These are phyloP conservation scores for Chrysogorgia sp. DNA, from an alignment of 92 coral and sea anemone genomes.

Conservation along the genomic window DNA sequence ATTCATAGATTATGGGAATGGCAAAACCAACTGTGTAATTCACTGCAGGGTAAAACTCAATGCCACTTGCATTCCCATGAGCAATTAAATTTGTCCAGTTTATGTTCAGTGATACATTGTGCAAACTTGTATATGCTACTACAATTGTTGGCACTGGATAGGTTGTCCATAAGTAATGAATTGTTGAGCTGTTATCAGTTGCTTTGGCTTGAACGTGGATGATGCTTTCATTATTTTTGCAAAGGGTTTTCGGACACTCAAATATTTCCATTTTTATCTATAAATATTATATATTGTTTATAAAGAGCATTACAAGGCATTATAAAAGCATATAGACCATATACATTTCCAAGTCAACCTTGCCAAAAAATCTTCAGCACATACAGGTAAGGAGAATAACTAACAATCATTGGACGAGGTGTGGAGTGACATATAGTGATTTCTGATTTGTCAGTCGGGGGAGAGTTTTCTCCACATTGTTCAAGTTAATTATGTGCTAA, in stretches of 20 bases:
- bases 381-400: too few species aligned
- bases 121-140: conserved; percentile 66
- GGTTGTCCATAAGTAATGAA: conserved; percentile 88
- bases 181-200: conserved; percentile 58
- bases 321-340: too few species aligned
- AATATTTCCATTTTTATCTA: neutral
- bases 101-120: conserved; percentile 1
- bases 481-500: too few species aligned
- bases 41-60: conserved; percentile 48
- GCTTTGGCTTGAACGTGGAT: conserved; percentile 64
- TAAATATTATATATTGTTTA: neutral
- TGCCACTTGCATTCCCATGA: conserved; percentile 5
- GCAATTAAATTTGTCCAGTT: conserved; percentile 34
- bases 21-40: conserved; percentile 72
- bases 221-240: conserved; percentile 18
- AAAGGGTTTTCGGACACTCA: neutral
- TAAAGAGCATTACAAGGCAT: too few species aligned
- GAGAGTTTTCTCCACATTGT: too few species aligned
- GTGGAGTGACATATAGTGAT: too few species aligned
- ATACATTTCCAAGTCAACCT: too few species aligned
- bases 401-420: too few species aligned
- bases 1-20: conserved; percentile 70
- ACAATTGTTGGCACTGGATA: conserved; percentile 77
- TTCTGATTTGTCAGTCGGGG: too few species aligned
- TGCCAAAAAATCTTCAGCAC: too few species aligned